Evolutionary conservation across 92 coral and sea anemone genomes (phyloP), one percentile per base, ranked within the genome.

Genomic region (Palythoa grandiflora): DNA sequence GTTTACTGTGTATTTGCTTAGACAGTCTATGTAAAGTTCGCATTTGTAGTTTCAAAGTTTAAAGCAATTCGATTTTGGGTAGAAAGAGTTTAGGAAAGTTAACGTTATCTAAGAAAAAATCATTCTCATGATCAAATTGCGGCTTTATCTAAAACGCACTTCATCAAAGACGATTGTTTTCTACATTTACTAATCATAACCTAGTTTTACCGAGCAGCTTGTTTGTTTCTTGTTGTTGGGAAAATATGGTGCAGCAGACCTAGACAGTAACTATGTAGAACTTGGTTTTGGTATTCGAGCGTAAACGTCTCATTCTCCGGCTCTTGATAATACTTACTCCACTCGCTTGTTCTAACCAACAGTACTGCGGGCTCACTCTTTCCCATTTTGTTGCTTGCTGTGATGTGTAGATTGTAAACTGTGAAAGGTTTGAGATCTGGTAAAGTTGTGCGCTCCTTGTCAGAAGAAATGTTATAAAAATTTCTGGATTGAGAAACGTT

Each of bases 381-480:
- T 36, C 96, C 96, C 21, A 91, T 79, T 6, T 80, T 70, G 83
- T 94, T 94, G 16, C 80, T 90, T 16, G 96, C 96, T 48, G 94
- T 84, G 15, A 85, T 80, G 14, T 19, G 57, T 38, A 94, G 79
- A 38, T 15, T 66, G 70, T 94, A 94, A 47, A 15, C 60, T 16
- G 90, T 92, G 57, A 91, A 90, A 5, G 94, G 92, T 48, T 54
- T 84, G 38, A 94, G 87, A 37, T 57, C 48, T 15, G 78, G 53
- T 14, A 92, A 88, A 1, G 7, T 79, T 15, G 39, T 12, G 16
- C 51, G 47, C 21, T 51, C 14, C n/a, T 68, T 52, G 52, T 78
- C 39, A 35, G 63, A 83, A 47, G 88, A 87, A 7, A 80, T 57
- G 68, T 89, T 92, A 59, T 35, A 12, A 12, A 83, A 37, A 70